Percentiles rank a stretch among this genome's conserved stretches.
Evolutionary conservation across 2,797 vertebrate species (phyloP).

Genomic region (Cryptoprocta ferox): DNA sequence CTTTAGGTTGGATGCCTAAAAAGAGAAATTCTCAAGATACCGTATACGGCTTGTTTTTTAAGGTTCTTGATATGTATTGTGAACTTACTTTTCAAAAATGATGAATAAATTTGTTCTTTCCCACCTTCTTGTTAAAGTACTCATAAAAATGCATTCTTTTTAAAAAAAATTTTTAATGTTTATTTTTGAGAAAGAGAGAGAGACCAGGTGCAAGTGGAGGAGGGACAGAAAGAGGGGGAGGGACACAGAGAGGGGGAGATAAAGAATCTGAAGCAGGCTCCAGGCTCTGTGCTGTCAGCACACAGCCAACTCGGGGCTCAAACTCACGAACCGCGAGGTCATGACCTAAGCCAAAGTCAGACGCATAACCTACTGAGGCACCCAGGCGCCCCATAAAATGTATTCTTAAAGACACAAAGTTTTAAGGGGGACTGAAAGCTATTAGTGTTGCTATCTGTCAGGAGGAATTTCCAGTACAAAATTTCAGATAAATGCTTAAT

Average conservation of each 20-base stretch:
- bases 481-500: background rate
- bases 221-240: no score
- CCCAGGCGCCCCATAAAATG: background rate
- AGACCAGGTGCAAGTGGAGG: no score
- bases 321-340: no score
- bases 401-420: background rate
- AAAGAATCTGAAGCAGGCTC: no score
- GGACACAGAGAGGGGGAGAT: no score
- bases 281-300: no score
- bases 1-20: background rate
- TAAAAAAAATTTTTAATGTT: no score
- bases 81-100: constrained; percentile 15
- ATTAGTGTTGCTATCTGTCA: background rate
- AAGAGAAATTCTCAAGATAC: background rate
- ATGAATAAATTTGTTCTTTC: background rate
- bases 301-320: no score
- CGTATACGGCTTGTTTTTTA: background rate
- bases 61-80: background rate
- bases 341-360: no score
- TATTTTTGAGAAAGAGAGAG: no score
- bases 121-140: constrained; percentile 24
- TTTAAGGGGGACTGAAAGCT: background rate
- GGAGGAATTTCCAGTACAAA: background rate
- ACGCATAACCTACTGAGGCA: no score
- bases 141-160: background rate